Percentiles rank a stretch among this genome's conserved stretches.
phyloP scores from a whole-genome alignment of 2,113 vertebrate species.

The Pitta sordida region DNA sequence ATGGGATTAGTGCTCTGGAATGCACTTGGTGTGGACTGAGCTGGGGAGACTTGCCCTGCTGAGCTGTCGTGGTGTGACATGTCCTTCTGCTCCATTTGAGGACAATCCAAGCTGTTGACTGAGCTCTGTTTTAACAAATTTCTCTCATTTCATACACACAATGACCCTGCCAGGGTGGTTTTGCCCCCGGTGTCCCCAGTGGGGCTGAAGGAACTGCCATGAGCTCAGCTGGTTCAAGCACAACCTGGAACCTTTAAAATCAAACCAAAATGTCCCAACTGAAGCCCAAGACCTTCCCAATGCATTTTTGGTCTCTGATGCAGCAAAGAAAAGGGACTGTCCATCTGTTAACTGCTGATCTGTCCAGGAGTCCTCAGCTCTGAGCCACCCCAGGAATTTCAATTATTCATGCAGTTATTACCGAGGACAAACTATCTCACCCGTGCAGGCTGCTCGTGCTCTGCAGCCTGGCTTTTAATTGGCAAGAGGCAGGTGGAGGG shows the following conservation, averaged over 20 bases:
- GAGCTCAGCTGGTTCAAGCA: neutral
- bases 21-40: neutral
- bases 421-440: neutral
- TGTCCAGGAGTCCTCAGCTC: neutral
- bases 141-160: neutral
- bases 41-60: neutral
- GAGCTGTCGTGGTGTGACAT: accelerated
- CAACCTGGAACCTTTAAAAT: neutral
- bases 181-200: neutral
- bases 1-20: neutral
- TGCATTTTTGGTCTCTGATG: neutral
- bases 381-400: neutral
- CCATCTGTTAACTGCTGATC: neutral
- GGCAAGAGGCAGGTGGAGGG: neutral
- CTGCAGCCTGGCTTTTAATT: neutral
- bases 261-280: neutral
- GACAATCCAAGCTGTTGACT: neutral
- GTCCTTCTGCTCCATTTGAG: neutral
- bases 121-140: neutral
- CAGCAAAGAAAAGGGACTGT: neutral
- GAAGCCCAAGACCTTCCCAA: neutral
- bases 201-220: neutral
- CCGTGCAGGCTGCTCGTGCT: accelerated
- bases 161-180: neutral
- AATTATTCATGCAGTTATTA: slow-evolving; percentile 1